Evolutionary conservation across 2,113 vertebrate species (phyloP).

Genomic region (Sclerurus mexicanus): DNA sequence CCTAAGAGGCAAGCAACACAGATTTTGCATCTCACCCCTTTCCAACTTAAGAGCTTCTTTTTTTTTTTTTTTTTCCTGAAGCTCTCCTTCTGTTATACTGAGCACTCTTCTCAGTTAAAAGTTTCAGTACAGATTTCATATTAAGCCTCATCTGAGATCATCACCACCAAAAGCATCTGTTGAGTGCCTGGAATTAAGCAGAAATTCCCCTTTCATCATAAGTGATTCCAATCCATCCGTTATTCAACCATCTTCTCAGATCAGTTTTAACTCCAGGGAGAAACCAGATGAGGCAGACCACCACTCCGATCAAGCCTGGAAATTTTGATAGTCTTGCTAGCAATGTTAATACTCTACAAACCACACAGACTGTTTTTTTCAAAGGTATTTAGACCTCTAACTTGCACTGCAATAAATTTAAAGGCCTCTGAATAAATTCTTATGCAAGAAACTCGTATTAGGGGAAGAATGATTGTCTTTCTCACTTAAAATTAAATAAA

Average conservation of each 20-base stretch:
- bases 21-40: neutral
- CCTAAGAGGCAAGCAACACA: neutral
- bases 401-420: neutral
- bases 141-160: neutral
- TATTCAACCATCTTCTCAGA: neutral
- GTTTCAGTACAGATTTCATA: neutral
- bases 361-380: neutral
- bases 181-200: neutral
- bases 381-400: neutral
- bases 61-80: neutral
- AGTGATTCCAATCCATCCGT: neutral
- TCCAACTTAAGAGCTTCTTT: neutral
- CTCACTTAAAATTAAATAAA: constrained; percentile 32
- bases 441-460: neutral
- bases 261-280: constrained; percentile 4
- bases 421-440: neutral
- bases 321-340: neutral
- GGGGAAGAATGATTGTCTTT: constrained; percentile 23
- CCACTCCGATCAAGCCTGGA: neutral
- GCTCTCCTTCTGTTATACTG: neutral
- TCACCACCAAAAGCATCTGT: neutral
- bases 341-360: neutral
- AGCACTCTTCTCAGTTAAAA: neutral
- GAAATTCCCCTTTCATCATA: neutral
- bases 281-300: neutral